phyloP scores from a whole-genome alignment of 92 coral and sea anemone species.

The Porites divaricata region DNA sequence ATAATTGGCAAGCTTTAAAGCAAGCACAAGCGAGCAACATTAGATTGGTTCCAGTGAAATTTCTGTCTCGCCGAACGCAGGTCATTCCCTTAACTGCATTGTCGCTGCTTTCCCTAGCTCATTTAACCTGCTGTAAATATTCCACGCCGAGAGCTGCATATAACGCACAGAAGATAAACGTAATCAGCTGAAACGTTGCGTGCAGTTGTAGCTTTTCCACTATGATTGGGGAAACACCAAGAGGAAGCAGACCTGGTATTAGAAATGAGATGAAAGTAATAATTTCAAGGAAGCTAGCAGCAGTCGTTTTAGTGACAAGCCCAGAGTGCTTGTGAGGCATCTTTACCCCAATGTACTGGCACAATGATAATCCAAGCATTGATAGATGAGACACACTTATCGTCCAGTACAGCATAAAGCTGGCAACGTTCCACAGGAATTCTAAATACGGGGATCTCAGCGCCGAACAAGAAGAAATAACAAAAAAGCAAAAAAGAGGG shows the following conservation, averaged over 20 bases:
- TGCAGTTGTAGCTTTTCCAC: slow-evolving; percentile 39
- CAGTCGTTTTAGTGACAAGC: slow-evolving; percentile 25
- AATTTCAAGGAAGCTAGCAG: background rate
- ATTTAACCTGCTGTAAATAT: slow-evolving; percentile 38
- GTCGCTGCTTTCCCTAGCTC: background rate
- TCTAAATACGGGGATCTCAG: background rate
- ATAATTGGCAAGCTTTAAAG: slow-evolving; percentile 33
- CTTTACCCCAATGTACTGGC: slow-evolving; percentile 45
- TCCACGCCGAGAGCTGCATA: slow-evolving; percentile 34
- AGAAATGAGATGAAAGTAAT: slow-evolving; percentile 12
- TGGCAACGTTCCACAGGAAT: background rate
- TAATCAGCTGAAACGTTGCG: slow-evolving; percentile 30
- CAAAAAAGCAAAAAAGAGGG: slow-evolving; percentile 9
- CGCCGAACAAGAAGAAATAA: background rate
- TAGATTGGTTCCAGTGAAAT: slow-evolving; percentile 34
- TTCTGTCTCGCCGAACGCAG: slow-evolving; percentile 47
- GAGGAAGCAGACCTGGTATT: slow-evolving; percentile 11
- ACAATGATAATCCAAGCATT: slow-evolving; percentile 47
- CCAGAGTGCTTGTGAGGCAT: slow-evolving; percentile 39
- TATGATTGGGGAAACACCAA: slow-evolving; percentile 19
- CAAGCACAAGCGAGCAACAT: slow-evolving; percentile 23
- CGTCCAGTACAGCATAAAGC: slow-evolving; percentile 33
- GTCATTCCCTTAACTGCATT: background rate
- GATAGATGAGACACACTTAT: slow-evolving; percentile 46
- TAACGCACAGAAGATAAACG: slow-evolving; percentile 22